Evolutionary conservation across 2,113 vertebrate genomes (phyloP).

Genomic region (Parus major): DNA sequence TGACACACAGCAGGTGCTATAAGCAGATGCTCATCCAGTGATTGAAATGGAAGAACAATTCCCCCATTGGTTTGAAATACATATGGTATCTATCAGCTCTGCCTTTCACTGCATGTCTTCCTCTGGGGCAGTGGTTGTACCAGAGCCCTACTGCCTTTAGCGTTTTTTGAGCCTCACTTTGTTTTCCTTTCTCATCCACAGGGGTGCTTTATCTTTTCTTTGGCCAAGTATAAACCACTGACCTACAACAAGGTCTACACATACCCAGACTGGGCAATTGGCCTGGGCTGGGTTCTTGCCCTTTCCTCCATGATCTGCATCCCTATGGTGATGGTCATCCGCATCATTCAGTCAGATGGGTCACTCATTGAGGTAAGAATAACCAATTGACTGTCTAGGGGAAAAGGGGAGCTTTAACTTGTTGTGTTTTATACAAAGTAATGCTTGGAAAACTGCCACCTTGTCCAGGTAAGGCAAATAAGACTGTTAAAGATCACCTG

Average conservation of each 20-base stretch:
- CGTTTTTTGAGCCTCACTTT: neutral
- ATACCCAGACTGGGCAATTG: constrained; percentile 95
- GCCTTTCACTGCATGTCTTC: neutral
- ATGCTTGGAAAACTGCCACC: neutral
- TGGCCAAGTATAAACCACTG: constrained; percentile 95
- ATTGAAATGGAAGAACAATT: neutral
- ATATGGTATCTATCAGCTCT: neutral
- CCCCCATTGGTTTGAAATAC: neutral
- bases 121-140: neutral
- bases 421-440: neutral
- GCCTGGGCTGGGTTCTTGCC: constrained; percentile 92
- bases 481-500: constrained; percentile 6
- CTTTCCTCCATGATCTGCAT: constrained; percentile 96
- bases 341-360: constrained; percentile 91
- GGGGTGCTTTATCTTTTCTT: constrained; percentile 96
- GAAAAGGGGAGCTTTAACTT: neutral
- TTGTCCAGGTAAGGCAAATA: neutral
- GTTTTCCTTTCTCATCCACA: constrained; percentile 61
- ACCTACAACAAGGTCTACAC: constrained; percentile 96
- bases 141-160: neutral
- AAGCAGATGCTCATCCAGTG: neutral
- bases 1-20: neutral
- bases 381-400: neutral
- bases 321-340: constrained; percentile 92
- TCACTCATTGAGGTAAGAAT: constrained; percentile 89